A percentile compares a stretch with the other conserved stretches of the same genome.
These are phyloP conservation scores for Steatornis caripensis DNA, from an alignment of 2,113 vertebrate species.

Conservation along the genomic window DNA sequence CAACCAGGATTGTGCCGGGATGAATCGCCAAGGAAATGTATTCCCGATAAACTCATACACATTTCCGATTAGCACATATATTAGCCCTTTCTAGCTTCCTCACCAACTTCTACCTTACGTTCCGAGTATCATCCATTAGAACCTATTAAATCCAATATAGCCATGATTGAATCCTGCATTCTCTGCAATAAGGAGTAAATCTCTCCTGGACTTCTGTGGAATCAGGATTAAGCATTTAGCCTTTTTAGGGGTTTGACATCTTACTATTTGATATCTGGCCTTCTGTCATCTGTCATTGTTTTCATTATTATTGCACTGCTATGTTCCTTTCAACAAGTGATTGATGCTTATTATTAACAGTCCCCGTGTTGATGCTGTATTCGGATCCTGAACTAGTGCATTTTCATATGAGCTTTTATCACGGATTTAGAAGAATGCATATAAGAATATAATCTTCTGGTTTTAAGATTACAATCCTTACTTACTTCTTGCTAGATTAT, in stretches of 20 bases:
- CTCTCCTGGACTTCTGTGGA: neutral
- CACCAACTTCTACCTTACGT: neutral
- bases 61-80: neutral
- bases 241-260: conserved; percentile 3
- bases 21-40: neutral
- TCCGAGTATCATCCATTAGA: neutral
- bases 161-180: neutral
- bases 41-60: neutral
- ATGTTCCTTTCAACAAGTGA: conserved; percentile 29
- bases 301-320: neutral
- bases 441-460: neutral
- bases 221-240: neutral
- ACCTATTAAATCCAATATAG: neutral
- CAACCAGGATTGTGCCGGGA: neutral
- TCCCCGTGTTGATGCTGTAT: neutral
- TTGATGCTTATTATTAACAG: conserved; percentile 20
- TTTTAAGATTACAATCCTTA: neutral
- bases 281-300: conserved; percentile 14
- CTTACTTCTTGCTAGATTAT: neutral
- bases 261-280: conserved; percentile 16
- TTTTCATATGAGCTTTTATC: neutral
- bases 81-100: neutral
- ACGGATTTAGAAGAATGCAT: neutral
- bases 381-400: neutral
- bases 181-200: neutral